Base-by-base conservation (phyloP, 2,888 invertebrate species). In the Tenodera sinensis region DNA sequence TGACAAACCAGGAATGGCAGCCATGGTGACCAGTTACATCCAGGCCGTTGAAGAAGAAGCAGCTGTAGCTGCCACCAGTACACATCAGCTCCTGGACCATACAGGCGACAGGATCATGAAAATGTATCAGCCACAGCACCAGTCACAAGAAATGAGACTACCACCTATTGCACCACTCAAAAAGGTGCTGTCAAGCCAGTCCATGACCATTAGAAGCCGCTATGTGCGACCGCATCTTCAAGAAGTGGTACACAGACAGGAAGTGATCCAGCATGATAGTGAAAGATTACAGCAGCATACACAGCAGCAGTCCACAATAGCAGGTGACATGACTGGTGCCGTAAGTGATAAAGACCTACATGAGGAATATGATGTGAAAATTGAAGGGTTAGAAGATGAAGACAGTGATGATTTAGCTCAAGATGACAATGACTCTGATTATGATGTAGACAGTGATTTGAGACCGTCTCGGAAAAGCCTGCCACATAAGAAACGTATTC, bases 401-500 rank as follows among this genome's bases (percentile, higher is more conserved):
- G 91, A 91, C 14, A 89, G 90, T 82, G 91, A 91, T 47, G 91
- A 91, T 47, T 90, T 90, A 1, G 89, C 90, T 34, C 90, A 91
- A 83, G 93, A 93, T 54, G 92, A 93, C 28, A 93, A 93, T 4
- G 93, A 93, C 82, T 93, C 94, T 3, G 93, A 93, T 12, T 93
- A 94, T 89, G 94, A 94, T 88, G 93, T 93, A 28, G 94, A 94
- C 83, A 94, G 93, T 88, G 92, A 93, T 34, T 91, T 92, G 1
- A 92, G 92, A 81, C 92, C 92, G 25, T 92, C 93, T 2, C 93
- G 94, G 88, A 92, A 97, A 93, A 92, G 93, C 2, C 93, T 98
- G 89, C 98, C 98, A 0, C 98, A 98, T 92, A 98, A 98, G 93
- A 98, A 98, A 92, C 94, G 98, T 89, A 97, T 98, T 91, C 96